These are phyloP conservation scores for Cygnus atratus DNA, from an alignment of 2,113 vertebrate genomes.

Conservation along the genomic window DNA sequence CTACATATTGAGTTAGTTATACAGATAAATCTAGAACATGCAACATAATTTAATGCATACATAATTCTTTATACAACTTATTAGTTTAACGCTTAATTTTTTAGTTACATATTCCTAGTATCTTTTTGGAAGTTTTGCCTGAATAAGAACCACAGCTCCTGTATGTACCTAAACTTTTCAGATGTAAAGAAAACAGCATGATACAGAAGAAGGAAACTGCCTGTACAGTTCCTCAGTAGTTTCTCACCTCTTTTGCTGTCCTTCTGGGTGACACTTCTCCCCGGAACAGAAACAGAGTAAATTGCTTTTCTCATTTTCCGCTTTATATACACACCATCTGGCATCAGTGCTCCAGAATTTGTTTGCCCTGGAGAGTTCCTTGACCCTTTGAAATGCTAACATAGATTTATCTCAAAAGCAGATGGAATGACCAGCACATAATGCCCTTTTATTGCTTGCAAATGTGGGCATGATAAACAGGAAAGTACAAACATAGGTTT, in stretches of 20 bases:
- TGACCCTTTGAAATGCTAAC: conserved; percentile 64
- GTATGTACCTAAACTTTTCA: not conserved
- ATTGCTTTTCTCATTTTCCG: not conserved
- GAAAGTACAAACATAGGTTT: conserved; percentile 3
- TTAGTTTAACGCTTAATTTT: not conserved
- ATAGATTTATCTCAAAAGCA: conserved; percentile 55
- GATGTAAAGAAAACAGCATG: not conserved
- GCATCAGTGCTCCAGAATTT: conserved; percentile 25
- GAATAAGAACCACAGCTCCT: not conserved
- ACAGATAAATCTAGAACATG: not conserved
- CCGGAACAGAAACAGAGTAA: conserved; percentile 14
- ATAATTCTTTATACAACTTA: not conserved
- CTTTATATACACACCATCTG: conserved; percentile 56
- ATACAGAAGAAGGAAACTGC: not conserved
- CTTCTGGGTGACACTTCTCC: conserved; percentile 11
- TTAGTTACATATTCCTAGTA: not conserved
- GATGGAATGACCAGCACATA: conserved; percentile 53
- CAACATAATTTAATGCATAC: not conserved
- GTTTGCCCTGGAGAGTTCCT: conserved; percentile 54
- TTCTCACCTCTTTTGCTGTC: conserved; percentile 58
- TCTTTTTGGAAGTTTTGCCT: not conserved
- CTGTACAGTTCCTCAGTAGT: not conserved
- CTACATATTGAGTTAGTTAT: not conserved
- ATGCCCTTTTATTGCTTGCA: conserved; percentile 56
- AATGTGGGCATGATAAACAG: not conserved